Percentiles rank a stretch among this genome's conserved stretches.
These are phyloP conservation scores for Iselma pallidipennis DNA, from an alignment of 2,888 invertebrate species.

Conservation along the genomic window DNA sequence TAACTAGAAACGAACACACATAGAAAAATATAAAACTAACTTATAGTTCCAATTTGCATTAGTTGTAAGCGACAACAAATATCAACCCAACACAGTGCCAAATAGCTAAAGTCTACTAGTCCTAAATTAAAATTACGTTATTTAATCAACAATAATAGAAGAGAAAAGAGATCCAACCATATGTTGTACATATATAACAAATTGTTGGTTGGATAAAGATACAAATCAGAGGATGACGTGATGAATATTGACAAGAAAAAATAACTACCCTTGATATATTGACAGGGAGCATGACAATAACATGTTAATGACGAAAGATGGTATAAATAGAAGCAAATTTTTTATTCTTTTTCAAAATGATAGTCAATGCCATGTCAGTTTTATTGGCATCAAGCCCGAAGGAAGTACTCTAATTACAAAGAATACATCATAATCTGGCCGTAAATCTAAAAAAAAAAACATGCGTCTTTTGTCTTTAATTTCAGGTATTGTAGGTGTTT, in stretches of 20 bases:
- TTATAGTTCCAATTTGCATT: not conserved
- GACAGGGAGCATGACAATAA: not conserved
- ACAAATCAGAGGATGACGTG: not conserved
- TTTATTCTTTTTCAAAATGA: not conserved
- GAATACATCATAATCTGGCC: too few relatives aligned
- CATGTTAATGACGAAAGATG: not conserved
- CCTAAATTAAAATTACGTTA: constrained; percentile 1
- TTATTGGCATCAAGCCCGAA: not conserved
- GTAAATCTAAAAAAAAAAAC: too few relatives aligned
- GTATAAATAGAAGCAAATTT: not conserved
- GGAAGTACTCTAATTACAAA: too few relatives aligned
- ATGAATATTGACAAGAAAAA: not conserved
- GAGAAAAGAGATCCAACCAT: not conserved
- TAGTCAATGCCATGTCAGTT: not conserved
- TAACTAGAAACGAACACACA: not conserved
- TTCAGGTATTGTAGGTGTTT: too few relatives aligned
- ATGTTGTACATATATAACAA: not conserved
- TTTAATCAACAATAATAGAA: not conserved
- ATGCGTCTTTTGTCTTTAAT: too few relatives aligned
- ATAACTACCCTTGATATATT: not conserved
- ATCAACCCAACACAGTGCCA: not conserved
- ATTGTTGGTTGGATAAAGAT: not conserved
- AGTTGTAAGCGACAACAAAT: too few relatives aligned
- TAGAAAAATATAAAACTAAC: not conserved
- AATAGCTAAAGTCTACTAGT: not conserved